These are phyloP conservation scores for Anarsia innoxiella DNA, from an alignment of 2,888 invertebrate genomes.

Conservation along the genomic window DNA sequence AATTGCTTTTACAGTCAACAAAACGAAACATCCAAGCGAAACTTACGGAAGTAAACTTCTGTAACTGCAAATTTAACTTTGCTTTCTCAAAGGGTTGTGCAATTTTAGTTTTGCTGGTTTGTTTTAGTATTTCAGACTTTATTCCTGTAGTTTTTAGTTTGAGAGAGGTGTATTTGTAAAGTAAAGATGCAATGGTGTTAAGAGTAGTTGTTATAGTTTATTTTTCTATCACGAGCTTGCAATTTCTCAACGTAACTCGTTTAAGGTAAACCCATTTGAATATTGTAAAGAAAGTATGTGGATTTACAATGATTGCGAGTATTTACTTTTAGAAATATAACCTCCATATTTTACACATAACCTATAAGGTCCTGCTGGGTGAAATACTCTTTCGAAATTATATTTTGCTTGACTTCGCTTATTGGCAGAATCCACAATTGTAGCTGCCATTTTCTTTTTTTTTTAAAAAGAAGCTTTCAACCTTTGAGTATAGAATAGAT, in stretches of 20 bases:
- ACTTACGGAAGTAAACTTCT: not conserved
- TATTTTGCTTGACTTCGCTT: no score
- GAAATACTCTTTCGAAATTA: no score
- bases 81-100: conserved; percentile 9
- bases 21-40: not conserved
- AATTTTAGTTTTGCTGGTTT: conserved; percentile 2
- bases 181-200: conserved; percentile 17
- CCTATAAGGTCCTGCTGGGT: no score
- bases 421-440: no score
- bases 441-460: no score
- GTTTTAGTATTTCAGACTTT: conserved; percentile 7
- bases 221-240: conserved; percentile 39
- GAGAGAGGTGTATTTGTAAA: not conserved
- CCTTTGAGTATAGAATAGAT: no score
- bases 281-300: no score
- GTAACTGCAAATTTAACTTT: not conserved
- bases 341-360: no score
- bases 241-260: conserved; percentile 36
- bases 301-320: no score
- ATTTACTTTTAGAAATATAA: no score
- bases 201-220: conserved; percentile 32
- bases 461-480: no score
- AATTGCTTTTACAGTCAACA: not conserved
- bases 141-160: not conserved
- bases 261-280: not conserved